Evolutionary conservation across 2,888 invertebrate species (phyloP).

Genomic region (Eubasilissa splendida): DNA sequence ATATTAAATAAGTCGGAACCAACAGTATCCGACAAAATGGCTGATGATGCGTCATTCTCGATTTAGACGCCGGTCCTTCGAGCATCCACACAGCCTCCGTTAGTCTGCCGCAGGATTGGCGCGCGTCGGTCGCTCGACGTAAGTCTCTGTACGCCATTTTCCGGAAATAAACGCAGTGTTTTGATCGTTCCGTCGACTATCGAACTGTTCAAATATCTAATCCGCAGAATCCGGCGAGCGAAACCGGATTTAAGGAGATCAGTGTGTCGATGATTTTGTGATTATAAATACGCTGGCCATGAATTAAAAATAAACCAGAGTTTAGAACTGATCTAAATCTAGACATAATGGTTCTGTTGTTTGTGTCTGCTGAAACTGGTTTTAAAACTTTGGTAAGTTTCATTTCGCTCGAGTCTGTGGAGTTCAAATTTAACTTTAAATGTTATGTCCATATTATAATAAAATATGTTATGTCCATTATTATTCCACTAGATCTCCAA

Average conservation of each 20-base stretch:
- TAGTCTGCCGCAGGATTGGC: constrained; percentile 50
- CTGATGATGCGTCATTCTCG: neutral
- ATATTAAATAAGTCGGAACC: neutral
- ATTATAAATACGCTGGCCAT: constrained; percentile 3
- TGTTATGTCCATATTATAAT: no score
- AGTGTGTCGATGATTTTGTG: neutral
- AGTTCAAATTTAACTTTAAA: no score
- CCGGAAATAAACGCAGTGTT: constrained; percentile 25
- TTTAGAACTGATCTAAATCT: constrained; percentile 1
- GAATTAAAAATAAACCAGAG: neutral
- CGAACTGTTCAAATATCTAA: neutral
- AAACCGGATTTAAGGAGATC: neutral
- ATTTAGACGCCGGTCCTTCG: constrained; percentile 11
- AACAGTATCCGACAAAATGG: neutral
- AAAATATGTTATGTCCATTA: no score
- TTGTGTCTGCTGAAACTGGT: constrained; percentile 1
- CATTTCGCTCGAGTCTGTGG: neutral
- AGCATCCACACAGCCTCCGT: constrained; percentile 45
- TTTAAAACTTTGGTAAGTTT: constrained; percentile 39
- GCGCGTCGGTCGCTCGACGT: constrained; percentile 33
- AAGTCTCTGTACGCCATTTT: constrained; percentile 13
- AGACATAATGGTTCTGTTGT: constrained; percentile 29
- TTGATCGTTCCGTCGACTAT: constrained; percentile 15
- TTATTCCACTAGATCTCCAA: no score
- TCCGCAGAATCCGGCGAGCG: neutral